Evolutionary conservation across 2,797 vertebrate genomes (phyloP).

Genomic region (Columba guinea): DNA sequence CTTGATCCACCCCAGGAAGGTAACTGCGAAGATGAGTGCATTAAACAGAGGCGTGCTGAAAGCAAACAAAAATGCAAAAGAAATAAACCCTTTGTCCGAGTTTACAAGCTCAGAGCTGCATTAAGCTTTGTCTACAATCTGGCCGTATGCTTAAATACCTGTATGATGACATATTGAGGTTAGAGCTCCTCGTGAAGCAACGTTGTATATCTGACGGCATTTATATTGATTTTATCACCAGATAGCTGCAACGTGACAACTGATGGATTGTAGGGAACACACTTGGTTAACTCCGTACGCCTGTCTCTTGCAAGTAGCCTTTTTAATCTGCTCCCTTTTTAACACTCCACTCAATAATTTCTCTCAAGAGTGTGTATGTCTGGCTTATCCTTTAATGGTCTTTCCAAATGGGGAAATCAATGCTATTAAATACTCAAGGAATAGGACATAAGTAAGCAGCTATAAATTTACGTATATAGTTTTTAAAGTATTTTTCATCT

Average conservation of each 20-base stretch:
- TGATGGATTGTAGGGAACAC: conserved; percentile 76
- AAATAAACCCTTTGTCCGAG: neutral
- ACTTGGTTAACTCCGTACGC: conserved; percentile 73
- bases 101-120: neutral
- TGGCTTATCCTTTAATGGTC: conserved; percentile 21
- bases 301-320: conserved; percentile 39
- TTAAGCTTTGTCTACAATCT: neutral
- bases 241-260: conserved; percentile 64
- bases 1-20: neutral
- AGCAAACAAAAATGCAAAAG: conserved; percentile 1
- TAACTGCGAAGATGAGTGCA: neutral
- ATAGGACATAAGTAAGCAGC: conserved; percentile 11
- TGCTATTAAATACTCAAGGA: conserved; percentile 36
- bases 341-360: conserved; percentile 36
- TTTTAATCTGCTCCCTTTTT: conserved; percentile 74
- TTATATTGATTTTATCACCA: conserved; percentile 76
- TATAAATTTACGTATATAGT: neutral
- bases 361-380: neutral
- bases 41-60: neutral
- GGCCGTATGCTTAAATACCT: conserved; percentile 16
- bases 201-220: conserved; percentile 71
- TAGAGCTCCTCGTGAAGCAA: conserved; percentile 59
- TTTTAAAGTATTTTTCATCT: neutral
- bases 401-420: conserved; percentile 41
- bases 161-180: conserved; percentile 62